Evolutionary conservation across 2,797 vertebrate species (phyloP).

Genomic region (Epinephelus coioides): DNA sequence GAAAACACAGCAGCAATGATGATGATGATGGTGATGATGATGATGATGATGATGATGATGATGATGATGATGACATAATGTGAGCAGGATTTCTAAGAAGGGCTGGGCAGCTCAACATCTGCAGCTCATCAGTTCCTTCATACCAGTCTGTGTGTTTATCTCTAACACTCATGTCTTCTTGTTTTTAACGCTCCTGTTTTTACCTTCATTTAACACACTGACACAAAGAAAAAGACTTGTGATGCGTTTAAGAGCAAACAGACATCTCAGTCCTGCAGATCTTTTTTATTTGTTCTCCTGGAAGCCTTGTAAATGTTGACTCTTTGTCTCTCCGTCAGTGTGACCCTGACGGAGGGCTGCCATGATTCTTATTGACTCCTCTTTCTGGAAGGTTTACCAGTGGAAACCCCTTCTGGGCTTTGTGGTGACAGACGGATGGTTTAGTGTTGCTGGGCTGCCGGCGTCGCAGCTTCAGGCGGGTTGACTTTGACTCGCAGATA

Average conservation of each 20-base stretch:
- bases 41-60: conserved; percentile 11
- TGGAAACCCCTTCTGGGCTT: conserved; percentile 25
- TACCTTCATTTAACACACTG: not conserved
- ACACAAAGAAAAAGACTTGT: not conserved
- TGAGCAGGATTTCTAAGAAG: conserved; percentile 48
- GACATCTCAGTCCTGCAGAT: not conserved
- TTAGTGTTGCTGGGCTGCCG: conserved; percentile 65
- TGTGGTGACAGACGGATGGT: conserved; percentile 56
- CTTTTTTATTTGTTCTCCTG: not conserved
- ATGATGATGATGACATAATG: conserved; percentile 20
- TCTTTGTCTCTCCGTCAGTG: conserved; percentile 7
- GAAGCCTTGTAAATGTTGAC: not conserved
- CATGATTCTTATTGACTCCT: conserved; percentile 21
- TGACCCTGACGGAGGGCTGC: not conserved
- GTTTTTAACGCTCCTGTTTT: not conserved
- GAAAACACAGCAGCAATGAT: conserved; percentile 7
- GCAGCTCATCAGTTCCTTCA: conserved; percentile 46
- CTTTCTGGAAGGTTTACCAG: conserved; percentile 24
- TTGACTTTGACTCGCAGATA: conserved; percentile 42
- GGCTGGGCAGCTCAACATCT: conserved; percentile 60
- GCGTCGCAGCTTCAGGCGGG: conserved; percentile 29
- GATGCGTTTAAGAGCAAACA: conserved; percentile 10
- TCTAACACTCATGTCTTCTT: not conserved
- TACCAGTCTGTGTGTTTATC: conserved; percentile 9
- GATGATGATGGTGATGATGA: conserved; percentile 10